Evolutionary conservation across 1,140 invertebrate species (phyloP).

Genomic region (Zaprionus vittiger): DNA sequence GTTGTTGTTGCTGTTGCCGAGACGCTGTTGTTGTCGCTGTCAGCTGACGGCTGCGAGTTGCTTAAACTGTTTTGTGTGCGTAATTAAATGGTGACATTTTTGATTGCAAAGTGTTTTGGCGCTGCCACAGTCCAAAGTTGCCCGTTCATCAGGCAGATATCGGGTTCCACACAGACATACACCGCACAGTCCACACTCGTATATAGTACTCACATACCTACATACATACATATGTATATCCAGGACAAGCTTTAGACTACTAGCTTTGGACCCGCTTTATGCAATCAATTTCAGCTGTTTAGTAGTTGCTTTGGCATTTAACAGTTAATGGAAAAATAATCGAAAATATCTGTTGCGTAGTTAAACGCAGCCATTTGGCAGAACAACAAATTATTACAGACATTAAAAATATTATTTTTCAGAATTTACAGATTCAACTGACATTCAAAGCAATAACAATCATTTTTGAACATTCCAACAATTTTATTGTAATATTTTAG

Average conservation of each 20-base stretch:
- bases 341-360: constrained; percentile 1
- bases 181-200: not conserved
- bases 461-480: not conserved
- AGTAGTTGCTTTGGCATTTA: constrained; percentile 23
- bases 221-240: not conserved
- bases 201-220: not conserved
- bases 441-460: not conserved
- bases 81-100: constrained; percentile 81
- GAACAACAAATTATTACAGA: not conserved
- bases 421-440: not conserved
- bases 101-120: constrained; percentile 71
- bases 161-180: not conserved
- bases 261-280: not conserved
- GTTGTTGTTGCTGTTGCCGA: constrained; percentile 36
- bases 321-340: constrained; percentile 3
- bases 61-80: constrained; percentile 81
- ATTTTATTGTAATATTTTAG: not conserved
- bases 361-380: not conserved
- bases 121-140: constrained; percentile 8
- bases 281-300: not conserved
- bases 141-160: constrained; percentile 5
- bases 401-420: not conserved
- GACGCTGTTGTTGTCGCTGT: constrained; percentile 50
- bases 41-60: constrained; percentile 66
- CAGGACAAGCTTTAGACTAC: not conserved